phyloP scores from a whole-genome alignment of 2,888 invertebrate genomes.

The Spialia ferax region DNA sequence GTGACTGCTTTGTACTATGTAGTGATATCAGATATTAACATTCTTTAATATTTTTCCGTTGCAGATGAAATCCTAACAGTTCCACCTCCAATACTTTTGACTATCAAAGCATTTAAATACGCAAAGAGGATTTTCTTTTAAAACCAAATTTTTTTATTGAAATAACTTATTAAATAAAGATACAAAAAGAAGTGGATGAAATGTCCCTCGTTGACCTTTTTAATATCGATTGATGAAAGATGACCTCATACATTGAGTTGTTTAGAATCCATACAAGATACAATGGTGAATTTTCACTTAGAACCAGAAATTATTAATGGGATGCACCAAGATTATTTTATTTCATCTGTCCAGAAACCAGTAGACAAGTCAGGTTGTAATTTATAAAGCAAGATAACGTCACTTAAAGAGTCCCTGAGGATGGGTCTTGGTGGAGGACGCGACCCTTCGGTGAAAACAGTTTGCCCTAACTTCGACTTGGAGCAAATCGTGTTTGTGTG shows the following conservation, averaged over 20 bases:
- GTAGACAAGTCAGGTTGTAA: background rate
- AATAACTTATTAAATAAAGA: too few species aligned
- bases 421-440: background rate
- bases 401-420: background rate
- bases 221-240: too few species aligned
- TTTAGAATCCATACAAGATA: too few species aligned
- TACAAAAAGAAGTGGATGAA: too few species aligned
- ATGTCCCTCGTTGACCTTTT: too few species aligned
- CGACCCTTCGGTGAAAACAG: constrained; percentile 1
- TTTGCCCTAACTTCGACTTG: constrained; percentile 59
- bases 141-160: too few species aligned
- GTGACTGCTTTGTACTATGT: background rate
- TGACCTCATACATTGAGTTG: too few species aligned
- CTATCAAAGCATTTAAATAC: constrained; percentile 33
- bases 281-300: too few species aligned
- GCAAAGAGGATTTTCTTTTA: constrained; percentile 31
- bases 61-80: constrained; percentile 24
- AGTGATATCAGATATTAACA: background rate
- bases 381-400: background rate
- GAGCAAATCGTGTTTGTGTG: constrained; percentile 66
- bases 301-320: too few species aligned
- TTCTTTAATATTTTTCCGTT: background rate
- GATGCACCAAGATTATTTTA: too few species aligned
- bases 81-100: constrained; percentile 34
- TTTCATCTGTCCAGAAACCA: too few species aligned